Percentiles rank a stretch among this genome's conserved stretches.
phyloP scores from a whole-genome alignment of 2,797 vertebrate genomes.

The Tamandua tetradactyla region DNA sequence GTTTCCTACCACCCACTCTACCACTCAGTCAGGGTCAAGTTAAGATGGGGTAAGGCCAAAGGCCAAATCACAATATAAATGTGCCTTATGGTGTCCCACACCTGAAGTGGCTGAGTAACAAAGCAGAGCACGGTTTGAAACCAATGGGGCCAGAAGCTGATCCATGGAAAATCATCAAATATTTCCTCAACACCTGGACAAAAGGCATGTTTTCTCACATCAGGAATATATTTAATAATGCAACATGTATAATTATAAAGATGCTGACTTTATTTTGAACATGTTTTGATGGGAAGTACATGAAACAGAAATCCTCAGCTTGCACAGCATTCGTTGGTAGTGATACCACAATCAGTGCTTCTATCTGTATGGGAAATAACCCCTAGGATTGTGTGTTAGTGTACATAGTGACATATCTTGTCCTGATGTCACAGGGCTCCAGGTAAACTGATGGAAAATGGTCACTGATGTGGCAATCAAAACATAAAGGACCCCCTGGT shows the following conservation, averaged over 20 bases:
- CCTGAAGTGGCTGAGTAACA: neutral
- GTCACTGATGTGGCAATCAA: neutral
- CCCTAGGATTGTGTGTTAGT: neutral
- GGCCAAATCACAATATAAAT: neutral
- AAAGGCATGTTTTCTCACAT: neutral
- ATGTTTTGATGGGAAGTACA: neutral
- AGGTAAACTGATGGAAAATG: neutral
- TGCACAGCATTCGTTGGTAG: neutral
- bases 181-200: neutral
- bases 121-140: neutral
- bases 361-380: neutral
- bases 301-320: neutral
- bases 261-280: neutral
- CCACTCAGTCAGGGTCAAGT: neutral
- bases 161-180: neutral
- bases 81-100: neutral
- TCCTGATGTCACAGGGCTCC: neutral
- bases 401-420: neutral
- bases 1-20: neutral
- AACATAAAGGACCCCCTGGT: neutral
- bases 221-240: neutral
- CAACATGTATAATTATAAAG: neutral
- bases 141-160: neutral
- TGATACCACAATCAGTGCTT: neutral
- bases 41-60: neutral